phyloP scores from a whole-genome alignment of 1,140 invertebrate genomes.

The Brachionus asplanchnoidis region DNA sequence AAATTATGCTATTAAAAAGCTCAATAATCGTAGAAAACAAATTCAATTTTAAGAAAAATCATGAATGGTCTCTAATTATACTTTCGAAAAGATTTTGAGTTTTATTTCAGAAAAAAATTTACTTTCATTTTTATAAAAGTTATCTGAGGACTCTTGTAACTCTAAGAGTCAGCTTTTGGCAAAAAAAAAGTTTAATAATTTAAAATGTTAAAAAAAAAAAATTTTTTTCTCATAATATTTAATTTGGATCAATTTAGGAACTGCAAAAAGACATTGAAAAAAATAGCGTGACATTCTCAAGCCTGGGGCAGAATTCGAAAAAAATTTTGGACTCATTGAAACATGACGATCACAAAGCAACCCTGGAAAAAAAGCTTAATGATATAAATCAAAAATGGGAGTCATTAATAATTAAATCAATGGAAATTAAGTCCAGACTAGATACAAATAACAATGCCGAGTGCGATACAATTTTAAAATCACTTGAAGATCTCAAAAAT shows the following conservation, averaged over 20 bases:
- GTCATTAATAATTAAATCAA: background rate
- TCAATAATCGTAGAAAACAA: background rate
- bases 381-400: conserved; percentile 19
- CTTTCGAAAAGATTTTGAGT: no score
- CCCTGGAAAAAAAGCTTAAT: background rate
- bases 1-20: background rate
- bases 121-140: background rate
- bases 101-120: background rate
- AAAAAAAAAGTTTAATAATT: background rate
- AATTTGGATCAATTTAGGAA: background rate
- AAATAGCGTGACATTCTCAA: background rate
- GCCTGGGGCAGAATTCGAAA: conserved; percentile 12
- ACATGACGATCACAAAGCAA: background rate
- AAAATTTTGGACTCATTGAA: conserved; percentile 24
- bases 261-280: conserved; percentile 37
- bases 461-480: background rate
- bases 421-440: conserved; percentile 7
- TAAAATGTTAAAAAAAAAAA: background rate
- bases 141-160: background rate
- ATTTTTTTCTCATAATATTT: background rate
- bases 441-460: background rate
- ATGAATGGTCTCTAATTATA: no score
- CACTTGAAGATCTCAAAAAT: background rate
- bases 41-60: background rate
- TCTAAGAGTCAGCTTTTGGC: no score